phyloP scores from a whole-genome alignment of 2,797 vertebrate species.

The Chelidonichthys spinosus region DNA sequence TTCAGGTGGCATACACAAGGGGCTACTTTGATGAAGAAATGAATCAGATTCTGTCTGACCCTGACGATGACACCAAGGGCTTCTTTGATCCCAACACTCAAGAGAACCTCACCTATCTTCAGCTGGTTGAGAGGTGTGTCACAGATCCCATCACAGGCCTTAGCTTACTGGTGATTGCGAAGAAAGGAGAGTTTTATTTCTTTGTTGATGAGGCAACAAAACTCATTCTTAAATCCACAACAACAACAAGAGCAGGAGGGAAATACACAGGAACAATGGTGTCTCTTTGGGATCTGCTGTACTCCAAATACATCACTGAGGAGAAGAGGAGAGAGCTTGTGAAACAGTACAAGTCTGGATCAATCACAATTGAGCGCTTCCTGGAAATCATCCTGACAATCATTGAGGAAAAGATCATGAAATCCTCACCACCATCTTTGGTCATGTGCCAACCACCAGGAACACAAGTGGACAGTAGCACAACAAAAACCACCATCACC shows the following conservation, averaged over 20 bases:
- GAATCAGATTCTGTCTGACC: conserved; percentile 82
- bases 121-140: conserved; percentile 87
- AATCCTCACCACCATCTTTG: conserved; percentile 54
- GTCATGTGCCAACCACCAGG: conserved; percentile 21
- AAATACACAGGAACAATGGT: conserved; percentile 78
- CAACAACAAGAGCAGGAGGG: conserved; percentile 66
- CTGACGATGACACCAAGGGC: conserved; percentile 87
- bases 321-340: conserved; percentile 82
- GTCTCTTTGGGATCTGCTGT: conserved; percentile 87
- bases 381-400: conserved; percentile 70
- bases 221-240: conserved; percentile 67
- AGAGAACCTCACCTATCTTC: conserved; percentile 90
- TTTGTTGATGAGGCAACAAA: conserved; percentile 84
- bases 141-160: conserved; percentile 84
- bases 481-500: not conserved
- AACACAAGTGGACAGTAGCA: not conserved
- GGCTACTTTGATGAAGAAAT: conserved; percentile 88
- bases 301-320: conserved; percentile 86
- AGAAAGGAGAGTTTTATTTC: conserved; percentile 84
- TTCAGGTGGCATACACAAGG: conserved; percentile 73
- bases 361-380: conserved; percentile 70
- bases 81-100: conserved; percentile 91
- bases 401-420: conserved; percentile 42
- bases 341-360: conserved; percentile 77
- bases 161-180: conserved; percentile 83